Base-by-base conservation (phyloP, 2,113 vertebrate genomes). In the Sinosuthora webbiana region DNA sequence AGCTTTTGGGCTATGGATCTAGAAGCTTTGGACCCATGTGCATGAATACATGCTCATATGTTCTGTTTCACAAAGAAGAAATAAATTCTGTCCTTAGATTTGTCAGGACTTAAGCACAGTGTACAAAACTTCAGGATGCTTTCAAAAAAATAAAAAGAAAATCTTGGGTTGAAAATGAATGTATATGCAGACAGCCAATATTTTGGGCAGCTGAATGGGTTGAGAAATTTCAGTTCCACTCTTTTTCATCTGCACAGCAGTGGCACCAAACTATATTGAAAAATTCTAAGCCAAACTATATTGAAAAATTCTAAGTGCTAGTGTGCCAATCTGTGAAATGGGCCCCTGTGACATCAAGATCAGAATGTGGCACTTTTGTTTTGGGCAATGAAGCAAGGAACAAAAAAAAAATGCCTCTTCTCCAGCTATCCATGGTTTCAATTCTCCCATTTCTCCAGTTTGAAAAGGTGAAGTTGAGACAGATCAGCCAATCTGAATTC, bases 361-460 rank as follows among this genome's bases (percentile, higher is more conserved):
- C 55, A 50, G 0, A 0, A 42, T 45, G 7, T 4, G 10, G 2
- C 11, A 30, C 6, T 71, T 50, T 41, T 23, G 5, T 2, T 2
- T 6, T 23, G 7, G 45, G 3, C 15, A 90, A 24, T 50, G 33
- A 71, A 75, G 31, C 4, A 82, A 52, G 11, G 13, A 35, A 19
- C 39, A 33, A 39, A 70, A 47, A 70, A 47, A 55, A 10, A 47
- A 25, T 7, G 1, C 4, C 52, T 57, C 9, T 84, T 70, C 15
- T 74, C 20, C 20, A 75, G 30, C 7, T 71, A 55, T 24, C 14
- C 33, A 64, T 62, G 39, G 39, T 24, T 41, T 4, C 11, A 50
- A 3, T 64, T 79, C 8, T 68, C 17, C 4, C 3, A 7, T 84
- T 82, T 87, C 64, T 35, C 27, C 18, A 35, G 13, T 69, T 14